phyloP scores from a whole-genome alignment of 2,797 vertebrate genomes.

The Typhlichthys eigenmanni region DNA sequence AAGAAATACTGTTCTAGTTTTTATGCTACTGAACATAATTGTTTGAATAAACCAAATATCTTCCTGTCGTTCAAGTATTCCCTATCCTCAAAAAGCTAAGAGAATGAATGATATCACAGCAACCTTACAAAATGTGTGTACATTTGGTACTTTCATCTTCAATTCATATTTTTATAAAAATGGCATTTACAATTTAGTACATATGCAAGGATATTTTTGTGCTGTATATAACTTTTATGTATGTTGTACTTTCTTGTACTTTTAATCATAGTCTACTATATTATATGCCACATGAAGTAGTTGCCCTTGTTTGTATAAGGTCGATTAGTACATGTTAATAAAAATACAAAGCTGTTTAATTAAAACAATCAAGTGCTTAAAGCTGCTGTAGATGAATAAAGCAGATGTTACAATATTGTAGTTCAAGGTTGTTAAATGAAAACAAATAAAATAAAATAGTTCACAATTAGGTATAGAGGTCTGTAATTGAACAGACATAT shows the following conservation, averaged over 20 bases:
- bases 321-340: conserved; percentile 62
- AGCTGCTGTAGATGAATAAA: conserved; percentile 26
- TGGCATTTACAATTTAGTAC: conserved; percentile 40
- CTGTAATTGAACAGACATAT: too few relatives aligned
- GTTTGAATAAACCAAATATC: conserved; percentile 25
- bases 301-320: conserved; percentile 69
- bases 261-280: conserved; percentile 70
- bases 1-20: conserved; percentile 12
- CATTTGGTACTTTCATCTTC: conserved; percentile 27
- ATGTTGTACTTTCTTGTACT: conserved; percentile 59
- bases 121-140: conserved; percentile 26
- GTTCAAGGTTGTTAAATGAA: conserved; percentile 22
- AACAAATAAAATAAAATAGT: too few relatives aligned
- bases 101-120: conserved; percentile 12
- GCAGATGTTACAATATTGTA: conserved; percentile 39
- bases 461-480: too few relatives aligned
- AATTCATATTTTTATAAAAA: conserved; percentile 24
- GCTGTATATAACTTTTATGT: conserved; percentile 73
- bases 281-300: conserved; percentile 78
- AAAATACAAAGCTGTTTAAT: conserved; percentile 58
- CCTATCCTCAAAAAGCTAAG: conserved; percentile 12
- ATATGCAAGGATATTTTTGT: conserved; percentile 56
- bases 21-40: conserved; percentile 13
- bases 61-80: conserved; percentile 21
- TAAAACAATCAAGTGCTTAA: conserved; percentile 30